Conservation (phyloP, 53 echinoderm and acorn worm genomes). For the Antedon mediterranea region DNA sequence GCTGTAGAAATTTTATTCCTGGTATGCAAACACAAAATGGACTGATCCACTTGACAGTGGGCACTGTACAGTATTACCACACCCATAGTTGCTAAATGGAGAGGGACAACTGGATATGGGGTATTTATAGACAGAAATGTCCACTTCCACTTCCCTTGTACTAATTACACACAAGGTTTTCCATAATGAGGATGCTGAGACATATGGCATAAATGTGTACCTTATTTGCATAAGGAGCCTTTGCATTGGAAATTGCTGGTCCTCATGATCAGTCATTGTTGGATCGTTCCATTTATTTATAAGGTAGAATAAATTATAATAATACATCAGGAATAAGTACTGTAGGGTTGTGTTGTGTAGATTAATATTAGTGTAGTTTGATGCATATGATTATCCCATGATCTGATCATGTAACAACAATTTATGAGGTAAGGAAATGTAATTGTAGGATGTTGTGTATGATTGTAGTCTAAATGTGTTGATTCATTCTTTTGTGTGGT, state of each 20-base stretch:
- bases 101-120: background rate
- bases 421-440: background rate
- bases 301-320: background rate
- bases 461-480: too few relatives aligned
- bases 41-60: background rate
- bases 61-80: background rate
- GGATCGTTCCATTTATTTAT: background rate
- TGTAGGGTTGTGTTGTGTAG: too few relatives aligned
- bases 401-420: background rate
- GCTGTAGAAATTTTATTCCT: background rate
- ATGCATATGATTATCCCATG: too few relatives aligned
- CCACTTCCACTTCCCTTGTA: background rate
- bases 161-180: background rate
- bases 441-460: too few relatives aligned
- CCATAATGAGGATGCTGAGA: background rate
- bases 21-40: constrained; percentile 1
- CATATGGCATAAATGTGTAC: background rate
- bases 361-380: too few relatives aligned
- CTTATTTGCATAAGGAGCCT: background rate
- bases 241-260: background rate
- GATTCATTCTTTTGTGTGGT: too few relatives aligned
- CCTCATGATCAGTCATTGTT: background rate
- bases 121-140: background rate
- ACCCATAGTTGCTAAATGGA: background rate
- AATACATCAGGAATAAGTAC: background rate